Evolutionary conservation across 2,797 vertebrate species (phyloP).

Genomic region (Fistularia commersonii): DNA sequence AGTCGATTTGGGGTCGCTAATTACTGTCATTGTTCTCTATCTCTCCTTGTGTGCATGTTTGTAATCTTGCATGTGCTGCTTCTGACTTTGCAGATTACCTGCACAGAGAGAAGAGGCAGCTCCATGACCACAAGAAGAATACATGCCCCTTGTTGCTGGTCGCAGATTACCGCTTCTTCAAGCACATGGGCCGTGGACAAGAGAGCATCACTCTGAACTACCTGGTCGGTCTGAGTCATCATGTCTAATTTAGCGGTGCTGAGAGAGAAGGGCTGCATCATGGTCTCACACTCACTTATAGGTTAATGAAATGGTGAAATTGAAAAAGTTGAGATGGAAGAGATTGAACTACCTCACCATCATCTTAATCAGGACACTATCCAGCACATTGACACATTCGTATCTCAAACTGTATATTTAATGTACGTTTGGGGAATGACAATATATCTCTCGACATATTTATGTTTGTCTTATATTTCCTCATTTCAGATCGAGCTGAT

Average conservation of each 20-base stretch:
- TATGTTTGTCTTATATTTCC: conserved; percentile 10
- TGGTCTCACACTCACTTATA: too few relatives aligned
- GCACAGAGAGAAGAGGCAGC: conserved; percentile 77
- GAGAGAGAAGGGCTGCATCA: too few relatives aligned
- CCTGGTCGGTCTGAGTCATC: conserved; percentile 73
- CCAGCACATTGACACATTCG: too few relatives aligned
- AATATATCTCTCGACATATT: not conserved
- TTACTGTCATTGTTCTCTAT: too few relatives aligned
- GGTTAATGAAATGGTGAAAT: too few relatives aligned
- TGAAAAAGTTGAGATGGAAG: too few relatives aligned
- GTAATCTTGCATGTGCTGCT: not conserved
- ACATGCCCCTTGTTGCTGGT: conserved; percentile 93
- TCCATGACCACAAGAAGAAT: conserved; percentile 81
- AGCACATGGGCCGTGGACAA: conserved; percentile 90
- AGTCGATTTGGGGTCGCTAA: too few relatives aligned
- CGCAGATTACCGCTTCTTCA: conserved; percentile 94
- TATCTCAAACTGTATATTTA: too few relatives aligned
- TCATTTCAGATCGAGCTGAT: conserved; percentile 89
- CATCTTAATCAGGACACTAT: too few relatives aligned
- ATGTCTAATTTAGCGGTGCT: not conserved
- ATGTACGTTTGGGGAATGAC: too few relatives aligned
- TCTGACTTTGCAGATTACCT: conserved; percentile 54
- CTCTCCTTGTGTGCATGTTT: too few relatives aligned
- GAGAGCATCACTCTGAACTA: conserved; percentile 98
- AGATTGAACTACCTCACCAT: too few relatives aligned